Evolutionary conservation across 2,888 invertebrate species (phyloP).

Genomic region (Drosophila falleni): DNA sequence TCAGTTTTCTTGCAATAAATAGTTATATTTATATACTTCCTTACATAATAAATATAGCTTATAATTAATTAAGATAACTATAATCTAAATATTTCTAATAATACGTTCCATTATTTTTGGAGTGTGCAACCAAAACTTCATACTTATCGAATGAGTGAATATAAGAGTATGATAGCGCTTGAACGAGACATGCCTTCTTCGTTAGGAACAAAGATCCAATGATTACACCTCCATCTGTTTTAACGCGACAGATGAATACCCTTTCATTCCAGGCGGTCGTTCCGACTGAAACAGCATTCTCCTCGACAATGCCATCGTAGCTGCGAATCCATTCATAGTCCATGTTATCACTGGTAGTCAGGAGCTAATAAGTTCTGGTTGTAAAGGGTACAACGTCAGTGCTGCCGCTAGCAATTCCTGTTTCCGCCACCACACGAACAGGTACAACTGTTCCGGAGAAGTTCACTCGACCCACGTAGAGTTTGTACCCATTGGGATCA

Average conservation of each 20-base stretch:
- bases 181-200: constrained; percentile 45
- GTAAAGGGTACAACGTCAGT: constrained; percentile 21
- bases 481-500: constrained; percentile 51
- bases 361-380: constrained; percentile 37
- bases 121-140: constrained; percentile 43
- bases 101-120: constrained; percentile 1
- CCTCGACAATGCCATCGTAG: constrained; percentile 53
- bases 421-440: constrained; percentile 54
- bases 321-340: constrained; percentile 54
- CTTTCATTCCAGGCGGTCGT: constrained; percentile 30
- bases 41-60: background rate
- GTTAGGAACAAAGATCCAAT: constrained; percentile 45
- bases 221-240: background rate
- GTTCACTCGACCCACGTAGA: constrained; percentile 54
- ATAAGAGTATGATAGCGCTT: constrained; percentile 14
- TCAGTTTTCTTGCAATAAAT: background rate
- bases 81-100: background rate
- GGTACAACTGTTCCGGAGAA: constrained; percentile 36
- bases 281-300: constrained; percentile 42
- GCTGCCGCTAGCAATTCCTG: constrained; percentile 47
- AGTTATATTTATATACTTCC: background rate
- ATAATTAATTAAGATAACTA: background rate
- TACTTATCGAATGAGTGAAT: constrained; percentile 51
- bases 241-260: background rate
- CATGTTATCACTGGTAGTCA: constrained; percentile 23